These are phyloP conservation scores for Pyrocoelia pectoralis DNA, from an alignment of 2,888 invertebrate genomes.

Conservation along the genomic window DNA sequence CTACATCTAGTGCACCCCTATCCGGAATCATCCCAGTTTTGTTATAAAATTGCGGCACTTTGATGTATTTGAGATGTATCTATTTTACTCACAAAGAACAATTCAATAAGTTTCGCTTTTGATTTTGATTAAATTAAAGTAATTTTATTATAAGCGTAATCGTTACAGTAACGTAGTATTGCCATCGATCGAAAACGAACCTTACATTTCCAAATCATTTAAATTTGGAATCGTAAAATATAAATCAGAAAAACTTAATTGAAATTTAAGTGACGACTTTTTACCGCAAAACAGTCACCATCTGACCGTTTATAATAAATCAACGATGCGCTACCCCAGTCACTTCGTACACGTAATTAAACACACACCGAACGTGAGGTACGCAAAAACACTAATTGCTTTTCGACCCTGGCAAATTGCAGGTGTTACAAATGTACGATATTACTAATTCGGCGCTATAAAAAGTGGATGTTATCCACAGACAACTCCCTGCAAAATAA, in stretches of 20 bases:
- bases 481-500: conserved; percentile 23
- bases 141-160: too few species aligned
- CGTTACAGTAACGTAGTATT: too few species aligned
- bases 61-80: too few species aligned
- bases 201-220: background rate
- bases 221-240: background rate
- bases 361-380: conserved; percentile 57
- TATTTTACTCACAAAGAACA: too few species aligned
- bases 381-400: conserved; percentile 61
- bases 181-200: too few species aligned
- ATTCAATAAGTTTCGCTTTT: too few species aligned
- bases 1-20: too few species aligned
- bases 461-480: conserved; percentile 38
- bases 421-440: conserved; percentile 58
- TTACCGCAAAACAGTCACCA: conserved; percentile 47
- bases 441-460: conserved; percentile 46
- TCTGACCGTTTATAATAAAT: conserved; percentile 57
- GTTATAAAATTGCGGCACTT: too few species aligned
- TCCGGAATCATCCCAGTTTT: too few species aligned
- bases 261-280: conserved; percentile 46
- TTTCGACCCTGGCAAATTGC: conserved; percentile 59
- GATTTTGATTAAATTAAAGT: too few species aligned
- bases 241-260: conserved; percentile 45
- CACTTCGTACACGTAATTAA: conserved; percentile 56
- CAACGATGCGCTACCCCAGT: conserved; percentile 45